These are phyloP conservation scores for Esox niger DNA, from an alignment of 2,113 vertebrate species.

Conservation along the genomic window DNA sequence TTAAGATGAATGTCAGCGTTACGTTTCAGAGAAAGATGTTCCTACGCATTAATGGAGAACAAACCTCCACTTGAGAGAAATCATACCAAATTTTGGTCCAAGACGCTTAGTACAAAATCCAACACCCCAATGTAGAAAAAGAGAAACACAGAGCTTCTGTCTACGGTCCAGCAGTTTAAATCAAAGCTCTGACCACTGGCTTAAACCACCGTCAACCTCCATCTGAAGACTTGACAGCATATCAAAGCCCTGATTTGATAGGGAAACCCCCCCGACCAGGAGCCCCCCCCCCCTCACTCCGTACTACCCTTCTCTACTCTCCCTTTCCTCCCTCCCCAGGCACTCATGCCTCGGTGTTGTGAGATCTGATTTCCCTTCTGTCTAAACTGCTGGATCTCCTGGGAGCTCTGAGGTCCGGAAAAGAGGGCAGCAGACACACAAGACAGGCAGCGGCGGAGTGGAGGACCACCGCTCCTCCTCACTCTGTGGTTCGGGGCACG, in stretches of 20 bases:
- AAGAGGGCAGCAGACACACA: slow-evolving; percentile 38
- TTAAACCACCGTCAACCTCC: slow-evolving; percentile 61
- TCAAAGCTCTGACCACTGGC: slow-evolving; percentile 59
- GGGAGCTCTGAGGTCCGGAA: slow-evolving; percentile 36
- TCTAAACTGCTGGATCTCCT: slow-evolving; percentile 54
- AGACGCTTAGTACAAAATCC: slow-evolving; percentile 29
- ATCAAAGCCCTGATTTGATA: slow-evolving; percentile 57
- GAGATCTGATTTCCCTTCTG: slow-evolving; percentile 61
- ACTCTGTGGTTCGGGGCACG: slow-evolving; percentile 44
- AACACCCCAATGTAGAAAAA: slow-evolving; percentile 27
- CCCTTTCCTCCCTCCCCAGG: neutral
- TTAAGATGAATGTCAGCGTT: too few species aligned
- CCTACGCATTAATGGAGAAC: too few species aligned
- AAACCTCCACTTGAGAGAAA: too few species aligned
- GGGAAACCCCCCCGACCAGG: slow-evolving; percentile 60
- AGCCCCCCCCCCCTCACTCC: neutral
- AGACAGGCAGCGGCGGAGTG: slow-evolving; percentile 34
- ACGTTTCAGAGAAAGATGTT: too few species aligned
- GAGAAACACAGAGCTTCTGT: slow-evolving; percentile 44
- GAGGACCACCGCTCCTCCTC: slow-evolving; percentile 36
- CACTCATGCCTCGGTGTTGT: slow-evolving; percentile 49
- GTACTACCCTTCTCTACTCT: slow-evolving; percentile 36
- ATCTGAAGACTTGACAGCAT: slow-evolving; percentile 48
- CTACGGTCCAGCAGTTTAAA: slow-evolving; percentile 54
- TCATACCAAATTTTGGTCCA: neutral